Evolutionary conservation across 2,888 invertebrate genomes (phyloP), one percentile per base, ranked within the genome.

Genomic region (Plagodis dolabraria): DNA sequence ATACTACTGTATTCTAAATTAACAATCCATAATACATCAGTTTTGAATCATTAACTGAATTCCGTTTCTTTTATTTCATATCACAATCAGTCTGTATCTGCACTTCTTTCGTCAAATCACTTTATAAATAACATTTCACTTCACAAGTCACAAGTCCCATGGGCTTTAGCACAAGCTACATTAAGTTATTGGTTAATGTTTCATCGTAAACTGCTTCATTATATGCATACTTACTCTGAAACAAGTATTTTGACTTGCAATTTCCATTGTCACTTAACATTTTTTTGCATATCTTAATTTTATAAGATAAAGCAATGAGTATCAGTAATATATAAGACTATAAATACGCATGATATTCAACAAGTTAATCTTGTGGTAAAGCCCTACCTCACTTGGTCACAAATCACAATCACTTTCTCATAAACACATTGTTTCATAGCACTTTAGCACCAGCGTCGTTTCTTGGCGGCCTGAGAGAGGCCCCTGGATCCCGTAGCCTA

Each of bases 401-500:
- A 10, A 36, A 6, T 12, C 40, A 49, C 22, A 40, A 12, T 35
- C 45, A 44, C 45, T 45, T 34, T 0, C 22, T 22, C 22, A 22
- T 22, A 22, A 22, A 22, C 50, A 50, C 43, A 11, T 12, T 11
- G 43, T 43, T 12, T 43, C 38, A 38, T 11, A 7, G 34, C 7
- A 34, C 9, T 12, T 33, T 43, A 51, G 50, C 53, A 60, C 45
- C 36, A 22, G 53, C 79, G 75, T 62, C 77, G 71, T 72, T 76
- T 77, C 69, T 75, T 79, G 59, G 74, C 64, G 52, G 47, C 36
- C 47, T 34, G 44, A 34, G 34, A 6, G n/a, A 5, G 33, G 22
- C 46, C 42, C 10, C 43, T 7, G 43, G 6, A 35, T 44, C 47
- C 40, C 52, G 46, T 49, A 35, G 65, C 75, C 80, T 89, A 90